These are phyloP conservation scores for Spicauda simplicius DNA, from an alignment of 2,888 invertebrate genomes.

Conservation along the genomic window DNA sequence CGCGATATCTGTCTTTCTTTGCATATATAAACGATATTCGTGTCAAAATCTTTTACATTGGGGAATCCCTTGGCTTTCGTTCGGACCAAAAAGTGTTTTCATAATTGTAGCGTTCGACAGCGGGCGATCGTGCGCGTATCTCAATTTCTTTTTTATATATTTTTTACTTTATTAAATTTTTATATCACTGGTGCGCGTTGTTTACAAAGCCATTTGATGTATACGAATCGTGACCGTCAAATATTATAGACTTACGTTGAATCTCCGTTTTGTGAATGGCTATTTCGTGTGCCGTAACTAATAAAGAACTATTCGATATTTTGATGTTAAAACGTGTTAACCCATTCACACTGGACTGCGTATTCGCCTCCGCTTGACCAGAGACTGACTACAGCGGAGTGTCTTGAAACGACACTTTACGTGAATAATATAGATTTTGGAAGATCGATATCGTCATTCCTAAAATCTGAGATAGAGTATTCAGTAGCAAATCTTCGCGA, in stretches of 20 bases:
- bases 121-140: neutral
- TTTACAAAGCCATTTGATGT: neutral
- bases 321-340: slow-evolving; percentile 11
- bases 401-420: slow-evolving; percentile 6
- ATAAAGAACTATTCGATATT: slow-evolving; percentile 3
- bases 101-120: neutral
- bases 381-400: neutral
- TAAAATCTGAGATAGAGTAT: slow-evolving; percentile 1
- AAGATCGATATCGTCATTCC: neutral
- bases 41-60: slow-evolving; percentile 13
- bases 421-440: neutral
- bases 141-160: neutral
- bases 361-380: slow-evolving; percentile 21
- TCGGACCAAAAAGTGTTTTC: neutral
- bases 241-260: neutral
- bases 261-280: slow-evolving; percentile 27
- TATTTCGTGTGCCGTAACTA: neutral
- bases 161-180: neutral
- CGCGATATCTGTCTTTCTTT: slow-evolving; percentile 1
- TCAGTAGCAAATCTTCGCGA: neutral
- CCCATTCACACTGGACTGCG: slow-evolving; percentile 14
- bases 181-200: neutral
- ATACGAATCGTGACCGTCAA: neutral
- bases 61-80: slow-evolving; percentile 11
- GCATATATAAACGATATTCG: slow-evolving; percentile 1